These are phyloP conservation scores for Heliocidaris erythrogramma DNA, from an alignment of 35 echinoderm and acorn worm genomes.

Conservation along the genomic window DNA sequence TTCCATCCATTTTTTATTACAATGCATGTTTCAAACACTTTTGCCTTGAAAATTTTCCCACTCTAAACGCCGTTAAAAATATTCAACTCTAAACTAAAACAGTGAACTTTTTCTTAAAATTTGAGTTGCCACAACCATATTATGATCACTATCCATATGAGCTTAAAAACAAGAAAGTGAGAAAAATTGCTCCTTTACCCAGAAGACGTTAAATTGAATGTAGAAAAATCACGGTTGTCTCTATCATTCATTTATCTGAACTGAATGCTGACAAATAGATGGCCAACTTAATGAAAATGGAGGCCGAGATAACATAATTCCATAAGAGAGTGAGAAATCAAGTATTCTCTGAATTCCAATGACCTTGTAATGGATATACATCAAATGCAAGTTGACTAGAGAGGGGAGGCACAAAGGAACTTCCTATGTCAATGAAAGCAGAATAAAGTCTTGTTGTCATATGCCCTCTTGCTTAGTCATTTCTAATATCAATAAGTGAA, in stretches of 20 bases:
- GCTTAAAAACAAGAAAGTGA: too few relatives aligned
- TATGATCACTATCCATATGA: too few relatives aligned
- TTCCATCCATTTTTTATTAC: too few relatives aligned
- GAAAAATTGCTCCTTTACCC: too few relatives aligned
- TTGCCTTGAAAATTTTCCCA: too few relatives aligned
- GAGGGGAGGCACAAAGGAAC: neutral
- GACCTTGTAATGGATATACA: neutral
- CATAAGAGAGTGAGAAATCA: neutral
- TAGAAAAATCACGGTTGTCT: conserved; percentile 13
- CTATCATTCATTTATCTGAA: neutral
- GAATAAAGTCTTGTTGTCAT: neutral
- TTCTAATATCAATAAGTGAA: neutral
- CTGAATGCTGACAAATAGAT: neutral
- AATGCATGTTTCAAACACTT: too few relatives aligned
- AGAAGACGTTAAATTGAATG: neutral
- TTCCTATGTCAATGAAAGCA: neutral
- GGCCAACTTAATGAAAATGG: conserved; percentile 14
- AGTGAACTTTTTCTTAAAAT: too few relatives aligned
- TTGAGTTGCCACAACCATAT: too few relatives aligned
- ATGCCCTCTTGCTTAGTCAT: neutral
- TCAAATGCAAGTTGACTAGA: neutral
- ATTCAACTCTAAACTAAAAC: too few relatives aligned
- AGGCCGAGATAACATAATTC: neutral
- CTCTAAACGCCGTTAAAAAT: too few relatives aligned
- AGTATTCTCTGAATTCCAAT: neutral